Conservation (phyloP, 2,797 vertebrate genomes). For the Furcifer pardalis region DNA sequence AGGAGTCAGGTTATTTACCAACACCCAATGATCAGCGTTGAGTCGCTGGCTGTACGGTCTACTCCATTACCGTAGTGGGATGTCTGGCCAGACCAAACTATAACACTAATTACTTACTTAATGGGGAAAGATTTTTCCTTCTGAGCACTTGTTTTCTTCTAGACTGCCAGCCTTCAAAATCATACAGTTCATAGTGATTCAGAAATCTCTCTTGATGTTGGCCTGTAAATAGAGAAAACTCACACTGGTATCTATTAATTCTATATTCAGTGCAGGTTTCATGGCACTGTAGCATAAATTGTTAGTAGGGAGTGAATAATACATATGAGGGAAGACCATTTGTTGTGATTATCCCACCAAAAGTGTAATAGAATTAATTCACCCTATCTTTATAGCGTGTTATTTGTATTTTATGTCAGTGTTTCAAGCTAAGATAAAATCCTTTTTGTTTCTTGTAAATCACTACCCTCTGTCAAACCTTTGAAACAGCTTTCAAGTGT, state of each 20-base stretch:
- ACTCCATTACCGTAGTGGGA: too few relatives aligned
- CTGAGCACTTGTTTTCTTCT: not conserved
- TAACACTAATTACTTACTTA: not conserved
- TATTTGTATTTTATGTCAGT: slow-evolving; percentile 18
- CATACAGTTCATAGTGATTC: not conserved
- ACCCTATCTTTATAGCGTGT: not conserved
- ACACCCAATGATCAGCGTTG: too few relatives aligned
- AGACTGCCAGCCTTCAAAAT: not conserved
- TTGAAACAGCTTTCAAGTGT: not conserved
- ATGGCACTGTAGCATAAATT: not conserved
- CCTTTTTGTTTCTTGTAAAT: slow-evolving; percentile 17
- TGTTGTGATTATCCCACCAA: slow-evolving; percentile 14
- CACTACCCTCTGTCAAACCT: not conserved
- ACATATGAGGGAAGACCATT: not conserved
- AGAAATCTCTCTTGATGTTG: not conserved
- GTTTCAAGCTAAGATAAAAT: not conserved
- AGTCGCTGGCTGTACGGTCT: too few relatives aligned
- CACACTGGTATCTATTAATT: not conserved
- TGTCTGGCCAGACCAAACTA: too few relatives aligned
- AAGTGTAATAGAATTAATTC: slow-evolving; percentile 21
- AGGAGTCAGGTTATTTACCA: too few relatives aligned
- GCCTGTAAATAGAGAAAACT: not conserved
- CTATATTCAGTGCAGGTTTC: slow-evolving; percentile 9
- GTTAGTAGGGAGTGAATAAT: slow-evolving; percentile 1
- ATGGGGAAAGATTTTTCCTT: not conserved